Conservation (phyloP, 2,113 vertebrate genomes). For the Amazona guildingii region DNA sequence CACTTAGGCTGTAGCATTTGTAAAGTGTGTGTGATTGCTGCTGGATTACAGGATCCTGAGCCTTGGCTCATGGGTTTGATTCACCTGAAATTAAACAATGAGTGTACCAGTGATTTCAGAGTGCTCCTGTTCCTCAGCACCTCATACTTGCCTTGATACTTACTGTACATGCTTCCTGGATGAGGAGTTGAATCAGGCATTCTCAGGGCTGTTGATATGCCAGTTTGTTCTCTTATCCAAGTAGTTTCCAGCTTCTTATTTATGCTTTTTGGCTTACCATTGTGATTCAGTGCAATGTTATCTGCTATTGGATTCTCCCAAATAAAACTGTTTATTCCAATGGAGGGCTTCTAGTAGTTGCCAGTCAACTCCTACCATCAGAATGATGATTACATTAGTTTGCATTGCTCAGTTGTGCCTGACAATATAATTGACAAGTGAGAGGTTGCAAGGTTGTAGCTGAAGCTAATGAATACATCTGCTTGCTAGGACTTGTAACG, state of each 20-base stretch:
- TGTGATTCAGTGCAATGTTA: neutral
- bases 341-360: neutral
- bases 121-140: neutral
- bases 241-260: neutral
- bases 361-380: neutral
- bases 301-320: neutral
- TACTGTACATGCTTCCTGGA: neutral
- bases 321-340: neutral
- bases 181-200: neutral
- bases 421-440: neutral
- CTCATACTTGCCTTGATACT: neutral
- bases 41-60: neutral
- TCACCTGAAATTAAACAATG: neutral
- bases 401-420: neutral
- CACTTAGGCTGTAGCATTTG: neutral
- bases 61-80: neutral
- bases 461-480: neutral
- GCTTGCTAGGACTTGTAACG: neutral
- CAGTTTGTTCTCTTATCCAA: neutral
- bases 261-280: neutral
- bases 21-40: rapidly evolving
- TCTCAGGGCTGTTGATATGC: neutral
- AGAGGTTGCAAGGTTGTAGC: neutral
- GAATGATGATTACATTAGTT: neutral
- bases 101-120: neutral